Percentiles rank a stretch among this genome's conserved stretches.
phyloP scores from a whole-genome alignment of 92 coral and sea anemone genomes.

The Porites cylindrica region DNA sequence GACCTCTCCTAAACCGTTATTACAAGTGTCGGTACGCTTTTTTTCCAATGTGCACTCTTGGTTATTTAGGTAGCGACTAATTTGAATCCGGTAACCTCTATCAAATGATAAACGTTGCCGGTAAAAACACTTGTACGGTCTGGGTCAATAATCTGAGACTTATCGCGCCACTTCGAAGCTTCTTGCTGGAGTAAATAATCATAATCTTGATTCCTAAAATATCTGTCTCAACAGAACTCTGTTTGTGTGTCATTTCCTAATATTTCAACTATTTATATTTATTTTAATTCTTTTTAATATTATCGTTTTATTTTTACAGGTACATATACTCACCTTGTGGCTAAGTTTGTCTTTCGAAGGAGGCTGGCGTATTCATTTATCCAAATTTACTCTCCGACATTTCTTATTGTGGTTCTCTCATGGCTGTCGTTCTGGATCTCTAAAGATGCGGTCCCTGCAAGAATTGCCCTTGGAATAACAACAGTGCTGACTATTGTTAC shows the following conservation, averaged over 20 bases:
- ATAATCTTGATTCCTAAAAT: too few relatives aligned
- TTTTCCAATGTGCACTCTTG: too few relatives aligned
- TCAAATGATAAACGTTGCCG: too few relatives aligned
- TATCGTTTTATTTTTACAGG: slow-evolving; percentile 41
- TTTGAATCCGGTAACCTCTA: too few relatives aligned
- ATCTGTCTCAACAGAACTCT: too few relatives aligned
- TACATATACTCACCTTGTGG: slow-evolving; percentile 81
- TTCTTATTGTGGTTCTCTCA: slow-evolving; percentile 84
- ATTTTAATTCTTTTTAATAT: neutral
- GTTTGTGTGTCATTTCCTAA: neutral
- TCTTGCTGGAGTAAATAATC: too few relatives aligned
- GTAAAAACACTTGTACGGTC: too few relatives aligned
- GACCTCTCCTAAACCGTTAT: too few relatives aligned
- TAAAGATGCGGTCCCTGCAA: slow-evolving; percentile 92
- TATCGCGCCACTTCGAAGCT: too few relatives aligned
- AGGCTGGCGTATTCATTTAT: slow-evolving; percentile 90
- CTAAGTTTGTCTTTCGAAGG: slow-evolving; percentile 84
- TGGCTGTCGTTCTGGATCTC: slow-evolving; percentile 95
- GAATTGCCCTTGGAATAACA: slow-evolving; percentile 89
- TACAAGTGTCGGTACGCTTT: too few relatives aligned
- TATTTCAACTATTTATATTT: neutral
- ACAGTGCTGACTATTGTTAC: slow-evolving; percentile 91
- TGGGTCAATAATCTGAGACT: too few relatives aligned
- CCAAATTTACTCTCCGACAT: slow-evolving; percentile 92
- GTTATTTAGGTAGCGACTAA: too few relatives aligned